These are phyloP conservation scores for Carettochelys insculpta DNA, from an alignment of 2,113 vertebrate species.

Conservation along the genomic window DNA sequence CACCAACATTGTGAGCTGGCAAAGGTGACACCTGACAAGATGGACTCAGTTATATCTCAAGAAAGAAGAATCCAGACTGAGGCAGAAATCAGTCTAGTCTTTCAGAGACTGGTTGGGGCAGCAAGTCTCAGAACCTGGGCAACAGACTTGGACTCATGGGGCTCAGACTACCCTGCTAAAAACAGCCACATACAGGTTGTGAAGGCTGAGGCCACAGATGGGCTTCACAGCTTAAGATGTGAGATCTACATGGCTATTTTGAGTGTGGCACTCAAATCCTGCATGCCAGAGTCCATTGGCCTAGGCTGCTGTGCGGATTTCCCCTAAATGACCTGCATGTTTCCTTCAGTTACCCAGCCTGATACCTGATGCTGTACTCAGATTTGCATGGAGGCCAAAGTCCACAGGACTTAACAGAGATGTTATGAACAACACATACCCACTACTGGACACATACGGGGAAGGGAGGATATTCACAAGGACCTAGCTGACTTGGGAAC, in stretches of 20 bases:
- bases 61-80: neutral
- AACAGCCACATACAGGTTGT: neutral
- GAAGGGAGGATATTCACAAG: neutral
- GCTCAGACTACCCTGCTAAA: neutral
- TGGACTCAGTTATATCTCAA: rapidly evolving
- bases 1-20: neutral
- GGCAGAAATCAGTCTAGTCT: neutral
- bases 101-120: neutral
- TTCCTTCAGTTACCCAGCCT: rapidly evolving
- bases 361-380: rapidly evolving
- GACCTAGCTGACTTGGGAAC: neutral
- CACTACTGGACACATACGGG: neutral
- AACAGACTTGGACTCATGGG: neutral
- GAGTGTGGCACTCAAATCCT: neutral
- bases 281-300: neutral
- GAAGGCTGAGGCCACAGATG: neutral
- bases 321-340: rapidly evolving
- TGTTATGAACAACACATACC: neutral
- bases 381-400: neutral
- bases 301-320: neutral
- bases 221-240: neutral
- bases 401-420: neutral
- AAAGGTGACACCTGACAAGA: rapidly evolving
- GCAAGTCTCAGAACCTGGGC: neutral
- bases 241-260: neutral